Evolutionary conservation across 2,113 vertebrate species (phyloP).

Genomic region (Chloropsis cyanopogon): DNA sequence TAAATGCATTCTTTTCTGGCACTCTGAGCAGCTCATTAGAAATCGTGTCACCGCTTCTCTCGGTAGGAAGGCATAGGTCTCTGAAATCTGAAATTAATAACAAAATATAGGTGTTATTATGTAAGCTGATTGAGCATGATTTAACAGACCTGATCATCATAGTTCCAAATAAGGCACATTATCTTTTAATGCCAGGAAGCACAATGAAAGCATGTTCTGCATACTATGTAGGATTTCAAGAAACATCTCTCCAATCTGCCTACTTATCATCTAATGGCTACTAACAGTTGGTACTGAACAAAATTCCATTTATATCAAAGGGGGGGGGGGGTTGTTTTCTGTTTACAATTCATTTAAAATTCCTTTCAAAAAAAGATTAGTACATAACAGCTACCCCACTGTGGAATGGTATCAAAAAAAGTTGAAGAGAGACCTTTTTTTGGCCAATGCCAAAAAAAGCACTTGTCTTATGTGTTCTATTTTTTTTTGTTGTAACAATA

Average conservation of each 20-base stretch:
- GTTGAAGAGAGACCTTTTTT: neutral
- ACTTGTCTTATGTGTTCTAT: neutral
- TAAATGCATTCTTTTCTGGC: conserved; percentile 90
- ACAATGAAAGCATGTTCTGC: conserved; percentile 67
- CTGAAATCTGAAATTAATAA: conserved; percentile 83
- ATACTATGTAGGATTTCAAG: conserved; percentile 62
- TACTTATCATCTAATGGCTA: conserved; percentile 8
- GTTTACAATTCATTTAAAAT: neutral
- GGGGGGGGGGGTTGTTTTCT: neutral
- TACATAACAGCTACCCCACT: neutral
- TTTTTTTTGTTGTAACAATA: neutral
- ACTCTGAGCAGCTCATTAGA: conserved; percentile 88
- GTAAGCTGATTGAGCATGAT: conserved; percentile 50
- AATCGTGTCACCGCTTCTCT: conserved; percentile 87
- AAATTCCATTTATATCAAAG: neutral
- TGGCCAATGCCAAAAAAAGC: neutral
- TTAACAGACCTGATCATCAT: conserved; percentile 58
- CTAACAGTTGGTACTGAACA: neutral
- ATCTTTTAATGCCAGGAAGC: conserved; percentile 66
- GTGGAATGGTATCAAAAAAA: neutral
- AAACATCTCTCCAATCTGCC: conserved; percentile 60
- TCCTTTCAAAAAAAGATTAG: conserved; percentile 13
- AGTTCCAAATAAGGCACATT: conserved; percentile 66
- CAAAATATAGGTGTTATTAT: conserved; percentile 66
- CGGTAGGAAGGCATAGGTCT: conserved; percentile 87